Evolutionary conservation across 1,140 invertebrate genomes (phyloP).

Genomic region (Pollicipes pollicipes): DNA sequence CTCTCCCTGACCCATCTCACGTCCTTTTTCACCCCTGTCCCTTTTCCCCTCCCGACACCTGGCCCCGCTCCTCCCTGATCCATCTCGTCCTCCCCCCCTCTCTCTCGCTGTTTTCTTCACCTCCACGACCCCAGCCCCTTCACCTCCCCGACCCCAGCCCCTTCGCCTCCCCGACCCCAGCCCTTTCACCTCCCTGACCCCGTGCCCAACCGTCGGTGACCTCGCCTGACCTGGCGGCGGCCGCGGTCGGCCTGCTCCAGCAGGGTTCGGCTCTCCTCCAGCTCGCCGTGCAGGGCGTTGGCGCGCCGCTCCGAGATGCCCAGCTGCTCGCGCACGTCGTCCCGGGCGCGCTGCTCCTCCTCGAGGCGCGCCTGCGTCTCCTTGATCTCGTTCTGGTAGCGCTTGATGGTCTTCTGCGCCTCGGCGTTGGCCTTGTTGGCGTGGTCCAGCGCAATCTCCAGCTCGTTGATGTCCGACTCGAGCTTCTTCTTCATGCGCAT

Average conservation of each 20-base stretch:
- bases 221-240: constrained; percentile 47
- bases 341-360: constrained; percentile 35
- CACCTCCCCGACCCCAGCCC: no score
- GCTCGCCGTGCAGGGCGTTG: constrained; percentile 31
- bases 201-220: constrained; percentile 40
- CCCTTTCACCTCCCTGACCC: no score
- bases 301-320: constrained; percentile 31
- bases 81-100: no score
- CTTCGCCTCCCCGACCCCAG: no score
- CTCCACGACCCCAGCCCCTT: no score
- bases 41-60: no score
- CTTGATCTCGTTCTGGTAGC: constrained; percentile 37
- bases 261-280: constrained; percentile 35
- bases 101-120: no score
- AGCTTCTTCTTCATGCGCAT: constrained; percentile 42
- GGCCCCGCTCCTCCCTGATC: no score
- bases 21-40: no score
- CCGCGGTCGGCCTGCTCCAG: constrained; percentile 92
- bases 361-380: constrained; percentile 41
- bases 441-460: constrained; percentile 34
- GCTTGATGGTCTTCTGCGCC: constrained; percentile 42
- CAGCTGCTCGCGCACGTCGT: constrained; percentile 40
- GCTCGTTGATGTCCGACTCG: constrained; percentile 40
- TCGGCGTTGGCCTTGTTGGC: constrained; percentile 39
- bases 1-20: no score